Percentiles rank a stretch among this genome's conserved stretches.
phyloP scores from a whole-genome alignment of 2,888 invertebrate species.

The Cryptophagus acutangulus region DNA sequence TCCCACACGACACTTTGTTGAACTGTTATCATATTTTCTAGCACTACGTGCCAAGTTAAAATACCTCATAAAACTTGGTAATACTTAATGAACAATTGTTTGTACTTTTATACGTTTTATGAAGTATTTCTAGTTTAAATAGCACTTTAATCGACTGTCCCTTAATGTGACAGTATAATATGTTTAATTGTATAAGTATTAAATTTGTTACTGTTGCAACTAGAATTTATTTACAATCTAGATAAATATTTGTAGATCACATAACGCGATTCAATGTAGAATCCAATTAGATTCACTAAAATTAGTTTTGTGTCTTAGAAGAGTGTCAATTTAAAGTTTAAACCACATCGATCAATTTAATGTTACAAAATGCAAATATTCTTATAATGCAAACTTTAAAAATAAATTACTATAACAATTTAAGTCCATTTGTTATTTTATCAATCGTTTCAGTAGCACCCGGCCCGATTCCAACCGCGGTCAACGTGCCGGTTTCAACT shows the following conservation, averaged over 20 bases:
- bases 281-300: too few relatives aligned
- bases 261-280: too few relatives aligned
- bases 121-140: too few relatives aligned
- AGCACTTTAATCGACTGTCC: too few relatives aligned
- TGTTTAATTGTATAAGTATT: too few relatives aligned
- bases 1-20: too few relatives aligned
- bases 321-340: constrained; percentile 18
- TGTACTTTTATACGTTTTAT: constrained; percentile 14
- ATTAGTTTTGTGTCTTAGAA: constrained; percentile 18
- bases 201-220: too few relatives aligned
- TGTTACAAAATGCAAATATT: constrained; percentile 18
- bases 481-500: constrained; percentile 61
- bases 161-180: too few relatives aligned
- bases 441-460: constrained; percentile 55
- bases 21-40: too few relatives aligned
- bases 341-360: constrained; percentile 31
- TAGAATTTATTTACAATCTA: too few relatives aligned
- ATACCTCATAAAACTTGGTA: constrained; percentile 2
- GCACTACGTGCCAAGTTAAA: too few relatives aligned
- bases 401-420: constrained; percentile 51
- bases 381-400: constrained; percentile 13
- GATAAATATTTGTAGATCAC: not conserved
- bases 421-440: constrained; percentile 59
- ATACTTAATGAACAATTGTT: too few relatives aligned
- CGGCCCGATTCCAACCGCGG: constrained; percentile 73